These are phyloP conservation scores for Bactericera cockerelli DNA, from an alignment of 1,140 invertebrate species.

Conservation along the genomic window DNA sequence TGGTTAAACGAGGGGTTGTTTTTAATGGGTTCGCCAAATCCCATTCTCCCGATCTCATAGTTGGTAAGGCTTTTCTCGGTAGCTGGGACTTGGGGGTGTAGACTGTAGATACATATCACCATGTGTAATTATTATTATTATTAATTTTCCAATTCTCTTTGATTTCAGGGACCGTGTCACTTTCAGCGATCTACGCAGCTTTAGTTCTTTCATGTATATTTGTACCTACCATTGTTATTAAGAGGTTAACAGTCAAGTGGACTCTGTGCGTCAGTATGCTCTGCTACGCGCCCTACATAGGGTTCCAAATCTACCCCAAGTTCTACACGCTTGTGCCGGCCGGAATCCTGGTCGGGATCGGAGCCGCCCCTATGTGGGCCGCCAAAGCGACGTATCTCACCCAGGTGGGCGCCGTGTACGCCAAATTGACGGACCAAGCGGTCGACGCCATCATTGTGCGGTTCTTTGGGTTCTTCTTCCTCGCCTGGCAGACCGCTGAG, in stretches of 20 bases:
- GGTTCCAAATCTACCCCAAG: constrained; percentile 75
- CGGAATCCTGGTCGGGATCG: constrained; percentile 72
- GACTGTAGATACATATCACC: too few relatives aligned
- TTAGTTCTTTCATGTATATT: constrained; percentile 85
- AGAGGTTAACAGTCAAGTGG: constrained; percentile 85
- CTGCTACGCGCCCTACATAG: constrained; percentile 87
- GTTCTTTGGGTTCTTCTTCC: constrained; percentile 97
- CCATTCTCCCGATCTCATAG: too few relatives aligned
- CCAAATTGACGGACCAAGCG: constrained; percentile 68
- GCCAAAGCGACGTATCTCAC: constrained; percentile 92
- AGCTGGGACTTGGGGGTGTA: too few relatives aligned
- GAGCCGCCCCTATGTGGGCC: constrained; percentile 91
- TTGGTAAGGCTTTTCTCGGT: too few relatives aligned
- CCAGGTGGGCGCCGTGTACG: constrained; percentile 75
- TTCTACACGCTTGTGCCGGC: constrained; percentile 86
- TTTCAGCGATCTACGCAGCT: constrained; percentile 74
- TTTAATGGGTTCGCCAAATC: too few relatives aligned
- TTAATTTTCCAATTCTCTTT: too few relatives aligned
- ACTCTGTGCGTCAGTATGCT: constrained; percentile 80
- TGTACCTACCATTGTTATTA: constrained; percentile 75
- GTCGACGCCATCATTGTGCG: constrained; percentile 79
- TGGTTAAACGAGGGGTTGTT: too few relatives aligned
- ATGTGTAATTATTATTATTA: too few relatives aligned
- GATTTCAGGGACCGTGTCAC: constrained; percentile 47
- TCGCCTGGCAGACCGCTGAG: constrained; percentile 89